Base-by-base conservation (phyloP, 2,888 invertebrate genomes). In the Poecilobothrus nobilitatus region DNA sequence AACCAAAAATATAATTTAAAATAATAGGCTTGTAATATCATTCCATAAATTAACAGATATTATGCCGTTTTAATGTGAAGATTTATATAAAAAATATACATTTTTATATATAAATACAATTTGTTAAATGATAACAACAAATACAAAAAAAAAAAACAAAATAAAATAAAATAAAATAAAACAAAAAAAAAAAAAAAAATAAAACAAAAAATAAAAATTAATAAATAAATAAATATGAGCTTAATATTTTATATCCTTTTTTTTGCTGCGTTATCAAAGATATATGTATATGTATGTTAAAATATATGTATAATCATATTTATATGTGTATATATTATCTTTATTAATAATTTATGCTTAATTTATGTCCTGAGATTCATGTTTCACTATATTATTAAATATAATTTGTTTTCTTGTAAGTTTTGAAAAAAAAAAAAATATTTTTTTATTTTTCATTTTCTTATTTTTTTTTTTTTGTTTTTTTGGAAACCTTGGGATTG, bases 41-140 rank as follows among this genome's bases (percentile, higher is more conserved):
- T 53, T 53, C 53, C 53, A 53, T 53, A 53, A 53, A 53, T 53
- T 53, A 53, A 53, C n/a, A 53, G 53, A 53, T 53, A 53, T 53
- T 53, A 53, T 41, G 9, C 15, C 41, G 2, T 41, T 41, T 41
- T 53, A 18, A 18, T 12, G 53, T 2, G 9, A 53, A 18, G 15
- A 18, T 53, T 53, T 37, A 37, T 37, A 12, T 12, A 12, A 37
- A 37, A 8, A 37, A n/a, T n/a, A n/a, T n/a, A n/a, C 6, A 37
- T 37, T 7, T 10, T 4, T 37, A 37, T 37, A 37, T 37, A 37
- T 37, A 37, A 10, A 37, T 37, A 37, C 37, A 37, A 10, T 10
- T 37, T 37, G 12, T 37, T 10, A 37, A 37, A 37, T 37, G 37
- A 10, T n/a, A n/a, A n/a, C n/a, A 37, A 5, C 2, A 53, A 53